phyloP scores from a whole-genome alignment of 2,113 vertebrate genomes.

The Syrrhaptes paradoxus region DNA sequence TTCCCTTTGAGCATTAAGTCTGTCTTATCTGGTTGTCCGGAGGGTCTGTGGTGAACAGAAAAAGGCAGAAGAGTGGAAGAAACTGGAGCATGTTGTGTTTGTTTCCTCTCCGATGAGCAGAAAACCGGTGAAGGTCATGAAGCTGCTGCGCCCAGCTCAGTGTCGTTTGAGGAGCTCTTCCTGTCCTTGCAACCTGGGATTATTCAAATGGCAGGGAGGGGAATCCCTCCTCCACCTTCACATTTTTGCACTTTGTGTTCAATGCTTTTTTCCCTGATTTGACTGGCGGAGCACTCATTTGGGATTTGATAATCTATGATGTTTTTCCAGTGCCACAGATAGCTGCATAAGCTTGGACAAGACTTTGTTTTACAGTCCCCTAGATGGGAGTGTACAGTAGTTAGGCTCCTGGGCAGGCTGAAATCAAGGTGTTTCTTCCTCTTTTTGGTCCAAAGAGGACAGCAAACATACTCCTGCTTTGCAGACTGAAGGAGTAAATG shows the following conservation, averaged over 20 bases:
- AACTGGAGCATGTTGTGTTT: slow-evolving; percentile 13
- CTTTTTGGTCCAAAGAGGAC: not conserved
- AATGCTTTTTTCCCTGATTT: not conserved
- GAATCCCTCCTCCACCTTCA: not conserved
- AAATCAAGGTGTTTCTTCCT: not conserved
- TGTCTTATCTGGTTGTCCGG: not conserved
- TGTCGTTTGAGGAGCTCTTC: not conserved
- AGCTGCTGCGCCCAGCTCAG: not conserved
- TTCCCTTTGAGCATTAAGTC: not conserved
- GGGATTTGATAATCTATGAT: not conserved
- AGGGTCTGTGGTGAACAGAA: not conserved
- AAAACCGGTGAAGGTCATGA: not conserved
- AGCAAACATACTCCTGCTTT: not conserved
- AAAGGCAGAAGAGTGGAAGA: slow-evolving; percentile 26
- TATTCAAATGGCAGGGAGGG: not conserved
- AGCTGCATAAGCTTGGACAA: not conserved
- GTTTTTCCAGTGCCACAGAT: not conserved
- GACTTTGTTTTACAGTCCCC: not conserved
- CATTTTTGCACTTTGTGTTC: not conserved
- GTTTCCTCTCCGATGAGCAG: not conserved
- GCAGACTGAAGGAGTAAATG: not conserved
- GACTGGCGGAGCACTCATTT: not conserved
- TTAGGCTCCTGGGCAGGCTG: not conserved
- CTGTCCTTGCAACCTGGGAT: not conserved
- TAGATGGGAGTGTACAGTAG: not conserved